These are phyloP conservation scores for Griposia aprilina DNA, from an alignment of 2,888 invertebrate genomes.

Conservation along the genomic window DNA sequence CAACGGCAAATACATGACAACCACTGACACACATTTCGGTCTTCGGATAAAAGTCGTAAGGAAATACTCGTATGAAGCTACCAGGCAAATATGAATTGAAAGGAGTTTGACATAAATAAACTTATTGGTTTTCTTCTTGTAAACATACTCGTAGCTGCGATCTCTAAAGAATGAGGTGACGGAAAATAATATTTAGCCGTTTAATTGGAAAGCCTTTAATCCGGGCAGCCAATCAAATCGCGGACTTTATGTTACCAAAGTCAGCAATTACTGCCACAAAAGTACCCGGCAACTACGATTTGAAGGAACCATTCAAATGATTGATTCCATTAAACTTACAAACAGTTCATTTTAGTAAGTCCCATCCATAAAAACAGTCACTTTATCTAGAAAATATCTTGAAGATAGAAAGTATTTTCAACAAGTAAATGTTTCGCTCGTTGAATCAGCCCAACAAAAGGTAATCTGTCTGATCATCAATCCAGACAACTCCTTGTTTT, in stretches of 20 bases:
- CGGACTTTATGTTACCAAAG: slow-evolving; percentile 15
- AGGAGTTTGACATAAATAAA: neutral
- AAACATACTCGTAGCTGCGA: slow-evolving; percentile 19
- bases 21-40: slow-evolving; percentile 29
- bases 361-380: slow-evolving; percentile 14
- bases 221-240: slow-evolving; percentile 24
- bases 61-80: slow-evolving; percentile 5
- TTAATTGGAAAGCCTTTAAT: slow-evolving; percentile 30
- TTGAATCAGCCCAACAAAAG: slow-evolving; percentile 41
- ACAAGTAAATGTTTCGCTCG: slow-evolving; percentile 45
- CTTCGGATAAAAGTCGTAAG: slow-evolving; percentile 5
- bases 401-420: slow-evolving; percentile 39
- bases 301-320: neutral
- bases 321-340: slow-evolving; percentile 23
- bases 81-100: slow-evolving; percentile 18
- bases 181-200: neutral
- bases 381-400: slow-evolving; percentile 43
- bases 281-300: slow-evolving; percentile 30
- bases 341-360: slow-evolving; percentile 21
- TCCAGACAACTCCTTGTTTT: slow-evolving; percentile 13
- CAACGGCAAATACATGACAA: slow-evolving; percentile 46
- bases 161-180: slow-evolving; percentile 7
- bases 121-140: slow-evolving; percentile 18
- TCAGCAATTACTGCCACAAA: slow-evolving; percentile 22
- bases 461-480: slow-evolving; percentile 53